phyloP scores from a whole-genome alignment of 1,140 invertebrate species.

The Pantala flavescens region DNA sequence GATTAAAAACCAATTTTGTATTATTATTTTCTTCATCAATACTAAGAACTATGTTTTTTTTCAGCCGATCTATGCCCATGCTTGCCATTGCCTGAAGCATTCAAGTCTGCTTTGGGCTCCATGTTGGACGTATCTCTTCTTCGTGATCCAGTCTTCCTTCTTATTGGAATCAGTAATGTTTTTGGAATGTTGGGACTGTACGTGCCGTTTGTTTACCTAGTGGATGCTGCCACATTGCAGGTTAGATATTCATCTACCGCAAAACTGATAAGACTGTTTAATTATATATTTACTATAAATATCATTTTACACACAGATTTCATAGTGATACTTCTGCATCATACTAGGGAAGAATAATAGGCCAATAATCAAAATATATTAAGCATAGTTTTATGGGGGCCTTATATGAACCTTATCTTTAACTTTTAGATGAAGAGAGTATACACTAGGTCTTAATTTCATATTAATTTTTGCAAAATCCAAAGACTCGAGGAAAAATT shows the following conservation, averaged over 20 bases:
- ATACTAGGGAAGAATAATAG: neutral
- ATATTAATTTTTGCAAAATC: too few species aligned
- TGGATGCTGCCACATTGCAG: conserved; percentile 63
- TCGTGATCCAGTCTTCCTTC: conserved; percentile 80
- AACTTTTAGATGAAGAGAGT: too few species aligned
- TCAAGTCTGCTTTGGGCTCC: conserved; percentile 70
- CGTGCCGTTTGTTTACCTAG: conserved; percentile 89
- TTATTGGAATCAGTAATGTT: conserved; percentile 88
- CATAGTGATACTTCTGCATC: neutral
- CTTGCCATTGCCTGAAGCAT: conserved; percentile 62
- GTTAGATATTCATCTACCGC: conserved; percentile 32
- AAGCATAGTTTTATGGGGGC: too few species aligned
- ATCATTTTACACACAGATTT: too few species aligned
- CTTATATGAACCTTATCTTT: too few species aligned
- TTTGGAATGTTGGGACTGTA: conserved; percentile 91
- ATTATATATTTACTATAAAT: too few species aligned
- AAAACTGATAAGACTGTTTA: too few species aligned
- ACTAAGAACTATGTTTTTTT: conserved; percentile 23
- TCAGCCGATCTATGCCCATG: conserved; percentile 60
- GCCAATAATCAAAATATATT: too few species aligned
- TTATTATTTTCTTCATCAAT: too few species aligned
- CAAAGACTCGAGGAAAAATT: too few species aligned
- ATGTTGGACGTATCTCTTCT: conserved; percentile 90
- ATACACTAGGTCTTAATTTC: too few species aligned
- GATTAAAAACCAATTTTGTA: too few species aligned